Evolutionary conservation across 53 echinoderm and acorn worm species (phyloP), one percentile per base, ranked within the genome.

Genomic region (Patiria pectinifera): DNA sequence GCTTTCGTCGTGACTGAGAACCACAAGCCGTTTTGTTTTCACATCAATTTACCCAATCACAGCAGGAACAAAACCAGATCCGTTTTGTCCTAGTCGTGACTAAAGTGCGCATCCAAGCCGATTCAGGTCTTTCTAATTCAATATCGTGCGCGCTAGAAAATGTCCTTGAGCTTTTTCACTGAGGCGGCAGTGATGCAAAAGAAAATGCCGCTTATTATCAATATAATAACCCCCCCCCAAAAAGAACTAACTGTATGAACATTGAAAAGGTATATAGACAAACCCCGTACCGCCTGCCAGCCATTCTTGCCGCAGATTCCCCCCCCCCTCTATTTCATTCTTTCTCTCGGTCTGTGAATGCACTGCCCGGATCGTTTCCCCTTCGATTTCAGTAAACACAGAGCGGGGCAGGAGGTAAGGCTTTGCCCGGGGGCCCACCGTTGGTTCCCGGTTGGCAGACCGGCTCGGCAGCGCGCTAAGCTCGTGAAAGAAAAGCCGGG

Each of bases 361-460:
- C 22, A 21, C 22, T 74, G 22, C 74, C 10, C 11, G n/a, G 22
- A 3, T 22, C 74, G 24, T n/a, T 74, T 74, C 24, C 22, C 74
- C 78, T 78, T 78, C 76, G 78, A 58, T 78, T 88, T 88, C 78
- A 60, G 77, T 87, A 59, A 87, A 87, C 87, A 87, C 24, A 24
- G 59, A 87, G 59, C 60, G 60, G 77, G 19, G 78, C 78, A 24
- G 78, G 62, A 61, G 88, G 88, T 62, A n/a, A 72, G 25, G 72
- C 25, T 75, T 71, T 2, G 59, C 86, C 86, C 18, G 74, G 74
- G 49, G 48, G 25, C 43, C 76, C 62, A 23, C 76, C 12, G 74
- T 18, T 16, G 86, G 8, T 53, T 53, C 53, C 53, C 53, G 53
- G 53, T 21, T 23, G 75, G 53, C 71, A 25, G 85, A 21, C 45